Base-by-base conservation (phyloP, 2,113 vertebrate species). In the Sinocyclocheilus maitianheensis region DNA sequence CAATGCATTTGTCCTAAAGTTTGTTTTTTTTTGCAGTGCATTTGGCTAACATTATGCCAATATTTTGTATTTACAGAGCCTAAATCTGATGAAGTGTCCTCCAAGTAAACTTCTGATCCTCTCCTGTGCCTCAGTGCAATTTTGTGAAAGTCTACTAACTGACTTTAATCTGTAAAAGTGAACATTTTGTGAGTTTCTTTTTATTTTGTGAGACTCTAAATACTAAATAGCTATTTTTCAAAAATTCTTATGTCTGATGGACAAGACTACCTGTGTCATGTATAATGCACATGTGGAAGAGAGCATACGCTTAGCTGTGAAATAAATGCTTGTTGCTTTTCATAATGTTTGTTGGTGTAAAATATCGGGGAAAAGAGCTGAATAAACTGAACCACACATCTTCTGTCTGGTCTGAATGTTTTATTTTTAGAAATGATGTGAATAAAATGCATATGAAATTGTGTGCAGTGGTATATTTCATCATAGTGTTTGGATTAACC, bases 11-110 rank as follows among this genome's bases (percentile, higher is more conserved):
- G n/a, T 77, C 40, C 10, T 58, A 40, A 26, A 84, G 16, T 86
- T 8, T 1, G 22, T 22, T 1, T 55, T 78, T 20, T 78, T 20
- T 4, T 58, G 34, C 7, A 20, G 9, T 78, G 26, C 9, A 24
- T 75, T 78, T 83, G n/a, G 72, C 72, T 53, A 20, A 67, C 51
- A 63, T 51, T 16, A 13, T 81, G 84, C 1, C 83, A 34, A 34
- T 3, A 13, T 90, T 84, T 62, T 46, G 75, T 74, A 2, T 43
- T 77, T 46, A 65, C 79, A 94, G 94, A 95, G 84, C 93, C 94
- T 34, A 91, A 88, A 82, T 87, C 93, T 46, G 94, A 94, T 20
- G 92, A 94, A 72, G 91, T 90, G 8, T 87, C 91, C 43, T 69
- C 90, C 86, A 94, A 93, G 88, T 95, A 88, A 95, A 90, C 77